phyloP scores from a whole-genome alignment of 2,797 vertebrate species.

The Xenentodon cancila region DNA sequence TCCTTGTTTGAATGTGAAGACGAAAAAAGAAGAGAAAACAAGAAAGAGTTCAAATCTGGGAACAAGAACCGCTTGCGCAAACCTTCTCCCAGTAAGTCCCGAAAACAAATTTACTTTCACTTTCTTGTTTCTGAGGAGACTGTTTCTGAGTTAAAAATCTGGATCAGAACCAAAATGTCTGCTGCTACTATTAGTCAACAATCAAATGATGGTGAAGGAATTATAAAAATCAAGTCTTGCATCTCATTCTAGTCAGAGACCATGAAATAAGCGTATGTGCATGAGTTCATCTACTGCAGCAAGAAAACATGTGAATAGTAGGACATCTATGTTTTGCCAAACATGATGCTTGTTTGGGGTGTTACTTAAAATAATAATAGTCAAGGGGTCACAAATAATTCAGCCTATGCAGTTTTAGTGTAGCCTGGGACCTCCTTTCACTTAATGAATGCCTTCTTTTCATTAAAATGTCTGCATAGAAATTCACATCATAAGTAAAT shows the following conservation, averaged over 20 bases:
- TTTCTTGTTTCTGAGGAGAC: neutral
- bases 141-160: slow-evolving; percentile 8
- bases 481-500: neutral
- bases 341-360: neutral
- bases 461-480: neutral
- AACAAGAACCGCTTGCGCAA: neutral
- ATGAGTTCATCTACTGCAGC: neutral
- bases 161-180: slow-evolving; percentile 21
- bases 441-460: neutral
- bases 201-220: neutral
- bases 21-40: neutral
- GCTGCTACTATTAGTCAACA: neutral
- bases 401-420: neutral
- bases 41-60: neutral
- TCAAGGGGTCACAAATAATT: neutral
- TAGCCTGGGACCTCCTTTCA: neutral
- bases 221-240: neutral
- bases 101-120: neutral
- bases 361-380: neutral
- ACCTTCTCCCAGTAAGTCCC: slow-evolving; percentile 54
- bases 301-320: slow-evolving; percentile 5
- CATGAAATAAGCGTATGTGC: slow-evolving; percentile 16
- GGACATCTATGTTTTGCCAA: neutral
- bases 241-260: slow-evolving; percentile 7
- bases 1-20: slow-evolving; percentile 7